A percentile compares a stretch with the other conserved stretches of the same genome.
phyloP scores from a whole-genome alignment of 2,888 invertebrate species.

The Cybosia mesomella region DNA sequence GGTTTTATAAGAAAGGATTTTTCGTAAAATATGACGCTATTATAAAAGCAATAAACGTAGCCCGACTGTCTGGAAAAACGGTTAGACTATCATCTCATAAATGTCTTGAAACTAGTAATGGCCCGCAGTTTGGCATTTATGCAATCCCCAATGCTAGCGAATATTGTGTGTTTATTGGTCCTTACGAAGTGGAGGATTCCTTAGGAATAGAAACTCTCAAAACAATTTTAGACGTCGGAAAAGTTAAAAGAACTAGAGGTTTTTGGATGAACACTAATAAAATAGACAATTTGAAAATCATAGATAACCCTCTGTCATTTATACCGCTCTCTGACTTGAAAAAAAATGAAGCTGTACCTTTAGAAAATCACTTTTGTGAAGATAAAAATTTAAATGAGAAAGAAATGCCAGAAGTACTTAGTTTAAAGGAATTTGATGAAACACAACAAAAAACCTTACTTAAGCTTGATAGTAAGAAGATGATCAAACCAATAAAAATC shows the following conservation, averaged over 20 bases:
- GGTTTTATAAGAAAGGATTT: conserved; percentile 81
- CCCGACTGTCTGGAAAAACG: conserved; percentile 79
- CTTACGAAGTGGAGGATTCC: conserved; percentile 74
- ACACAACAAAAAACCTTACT: conserved; percentile 16
- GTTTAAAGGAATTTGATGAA: conserved; percentile 17
- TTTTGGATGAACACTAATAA: conserved; percentile 78
- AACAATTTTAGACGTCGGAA: conserved; percentile 46
- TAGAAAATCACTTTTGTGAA: conserved; percentile 38
- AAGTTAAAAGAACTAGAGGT: conserved; percentile 67
- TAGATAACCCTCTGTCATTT: conserved; percentile 76
- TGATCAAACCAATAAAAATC: conserved; percentile 77
- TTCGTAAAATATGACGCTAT: conserved; percentile 85
- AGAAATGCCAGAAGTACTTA: conserved; percentile 21
- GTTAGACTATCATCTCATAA: conserved; percentile 78
- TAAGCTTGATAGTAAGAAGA: conserved; percentile 29
- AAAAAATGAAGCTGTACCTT: conserved; percentile 43
- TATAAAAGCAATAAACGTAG: conserved; percentile 78
- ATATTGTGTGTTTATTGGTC: conserved; percentile 77
- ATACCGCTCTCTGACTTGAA: conserved; percentile 54
- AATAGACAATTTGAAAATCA: conserved; percentile 72
- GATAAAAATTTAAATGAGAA: conserved; percentile 19
- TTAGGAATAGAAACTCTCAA: conserved; percentile 79
- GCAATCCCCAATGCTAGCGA: conserved; percentile 72
- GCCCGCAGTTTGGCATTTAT: conserved; percentile 79
- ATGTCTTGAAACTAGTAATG: conserved; percentile 53